Evolutionary conservation across 30 jellyfish, hydroid and myxozoan genomes (phyloP).

Genomic region (Aurelia sp.): DNA sequence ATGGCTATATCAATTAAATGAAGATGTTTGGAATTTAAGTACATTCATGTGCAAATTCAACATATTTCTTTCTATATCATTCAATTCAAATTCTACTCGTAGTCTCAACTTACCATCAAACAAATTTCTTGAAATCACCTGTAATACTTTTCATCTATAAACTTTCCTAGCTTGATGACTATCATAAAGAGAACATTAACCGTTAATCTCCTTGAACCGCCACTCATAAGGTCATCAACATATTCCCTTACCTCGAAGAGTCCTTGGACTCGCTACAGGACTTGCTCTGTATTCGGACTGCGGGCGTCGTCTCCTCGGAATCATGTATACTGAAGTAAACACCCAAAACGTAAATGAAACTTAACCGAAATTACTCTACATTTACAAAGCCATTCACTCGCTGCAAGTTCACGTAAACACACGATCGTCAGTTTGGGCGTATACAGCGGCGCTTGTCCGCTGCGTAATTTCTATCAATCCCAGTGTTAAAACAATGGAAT

Average conservation of each 20-base stretch:
- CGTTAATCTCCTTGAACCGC: too few species aligned
- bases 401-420: neutral
- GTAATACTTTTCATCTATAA: too few species aligned
- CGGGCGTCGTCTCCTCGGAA: conserved; percentile 65
- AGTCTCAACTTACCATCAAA: too few species aligned
- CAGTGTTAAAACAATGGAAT: conserved; percentile 34
- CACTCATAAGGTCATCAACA: neutral
- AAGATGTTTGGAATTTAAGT: too few species aligned
- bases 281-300: conserved; percentile 77
- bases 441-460: conserved; percentile 17
- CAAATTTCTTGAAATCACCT: too few species aligned
- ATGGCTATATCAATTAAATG: too few species aligned
- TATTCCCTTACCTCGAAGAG: conserved; percentile 37
- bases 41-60: too few species aligned
- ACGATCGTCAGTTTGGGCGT: conserved; percentile 30
- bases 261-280: conserved; percentile 51
- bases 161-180: too few species aligned
- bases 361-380: neutral
- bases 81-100: too few species aligned
- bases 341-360: neutral
- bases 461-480: conserved; percentile 19
- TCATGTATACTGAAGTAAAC: conserved; percentile 23
- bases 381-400: too few species aligned
- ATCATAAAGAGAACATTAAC: too few species aligned
- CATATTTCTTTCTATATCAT: too few species aligned